A percentile compares a stretch with the other conserved stretches of the same genome.
Evolutionary conservation across 2,113 vertebrate genomes (phyloP).

Genomic region (Python bivittatus): DNA sequence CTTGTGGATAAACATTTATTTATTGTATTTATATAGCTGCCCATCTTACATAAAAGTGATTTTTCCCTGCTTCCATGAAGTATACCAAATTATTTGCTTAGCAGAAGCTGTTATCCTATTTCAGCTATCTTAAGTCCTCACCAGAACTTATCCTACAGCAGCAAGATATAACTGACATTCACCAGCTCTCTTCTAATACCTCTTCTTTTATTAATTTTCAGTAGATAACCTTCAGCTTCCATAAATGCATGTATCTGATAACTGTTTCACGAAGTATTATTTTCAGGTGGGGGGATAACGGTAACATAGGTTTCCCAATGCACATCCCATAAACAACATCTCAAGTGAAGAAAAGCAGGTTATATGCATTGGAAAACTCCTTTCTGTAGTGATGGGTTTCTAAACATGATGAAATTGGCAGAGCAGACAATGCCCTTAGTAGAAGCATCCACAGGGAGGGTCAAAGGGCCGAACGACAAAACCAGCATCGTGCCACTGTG

Average conservation of each 20-base stretch:
- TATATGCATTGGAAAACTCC: too few relatives aligned
- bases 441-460: too few relatives aligned
- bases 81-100: conserved; percentile 12
- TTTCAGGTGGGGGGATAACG: neutral
- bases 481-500: too few relatives aligned
- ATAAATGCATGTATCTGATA: neutral
- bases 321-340: neutral
- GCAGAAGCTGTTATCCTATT: conserved; percentile 26
- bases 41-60: too few relatives aligned
- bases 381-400: too few relatives aligned
- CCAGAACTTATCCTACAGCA: neutral
- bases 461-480: too few relatives aligned
- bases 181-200: conserved; percentile 19
- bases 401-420: too few relatives aligned
- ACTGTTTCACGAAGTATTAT: neutral
- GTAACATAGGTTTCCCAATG: neutral
- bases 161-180: conserved; percentile 13
- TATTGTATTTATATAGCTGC: too few relatives aligned
- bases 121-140: conserved; percentile 32
- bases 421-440: too few relatives aligned
- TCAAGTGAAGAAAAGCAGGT: neutral
- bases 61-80: neutral
- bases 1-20: conserved; percentile 15
- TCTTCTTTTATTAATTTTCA: conserved; percentile 27
- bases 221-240: neutral